Percentiles rank a stretch among this genome's conserved stretches.
phyloP scores from a whole-genome alignment of 2,113 vertebrate species.

The Daboia siamensis region DNA sequence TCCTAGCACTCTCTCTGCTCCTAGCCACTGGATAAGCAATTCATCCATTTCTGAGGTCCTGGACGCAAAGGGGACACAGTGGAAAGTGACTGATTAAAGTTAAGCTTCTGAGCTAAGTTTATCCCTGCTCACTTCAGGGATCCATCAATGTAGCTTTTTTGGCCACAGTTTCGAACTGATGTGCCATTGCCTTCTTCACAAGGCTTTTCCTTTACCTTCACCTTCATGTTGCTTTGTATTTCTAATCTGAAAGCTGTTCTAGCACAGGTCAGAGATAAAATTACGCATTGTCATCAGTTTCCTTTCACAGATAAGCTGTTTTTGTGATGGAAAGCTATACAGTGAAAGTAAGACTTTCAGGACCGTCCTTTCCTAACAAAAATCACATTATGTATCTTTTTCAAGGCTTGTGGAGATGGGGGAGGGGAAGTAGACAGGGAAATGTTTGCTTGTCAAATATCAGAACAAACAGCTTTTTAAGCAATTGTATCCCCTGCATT shows the following conservation, averaged over 20 bases:
- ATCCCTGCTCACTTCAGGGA: not conserved
- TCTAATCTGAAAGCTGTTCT: slow-evolving; percentile 10
- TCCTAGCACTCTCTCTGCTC: not conserved
- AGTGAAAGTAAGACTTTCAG: not conserved
- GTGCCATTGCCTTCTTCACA: not conserved
- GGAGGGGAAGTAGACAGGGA: not conserved
- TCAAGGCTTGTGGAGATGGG: not conserved
- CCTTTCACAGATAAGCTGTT: not conserved
- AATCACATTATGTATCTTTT: not conserved
- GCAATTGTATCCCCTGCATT: not conserved
- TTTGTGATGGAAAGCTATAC: not conserved
- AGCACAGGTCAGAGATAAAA: slow-evolving; percentile 21
- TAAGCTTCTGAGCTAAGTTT: not conserved
- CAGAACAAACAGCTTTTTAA: not conserved
- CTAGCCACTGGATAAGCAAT: not conserved
- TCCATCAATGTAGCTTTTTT: not conserved
- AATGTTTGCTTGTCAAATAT: not conserved
- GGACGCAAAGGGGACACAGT: not conserved
- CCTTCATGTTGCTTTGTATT: not conserved
- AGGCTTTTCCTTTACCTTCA: not conserved
- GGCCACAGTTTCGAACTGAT: not conserved
- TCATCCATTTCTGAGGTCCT: not conserved
- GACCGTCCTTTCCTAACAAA: not conserved
- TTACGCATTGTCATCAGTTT: not conserved
- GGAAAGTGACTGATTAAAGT: not conserved